A percentile compares a stretch with the other conserved stretches of the same genome.
These are phyloP conservation scores for Trachelipus rathkii DNA, from an alignment of 1,140 invertebrate species.

Conservation along the genomic window DNA sequence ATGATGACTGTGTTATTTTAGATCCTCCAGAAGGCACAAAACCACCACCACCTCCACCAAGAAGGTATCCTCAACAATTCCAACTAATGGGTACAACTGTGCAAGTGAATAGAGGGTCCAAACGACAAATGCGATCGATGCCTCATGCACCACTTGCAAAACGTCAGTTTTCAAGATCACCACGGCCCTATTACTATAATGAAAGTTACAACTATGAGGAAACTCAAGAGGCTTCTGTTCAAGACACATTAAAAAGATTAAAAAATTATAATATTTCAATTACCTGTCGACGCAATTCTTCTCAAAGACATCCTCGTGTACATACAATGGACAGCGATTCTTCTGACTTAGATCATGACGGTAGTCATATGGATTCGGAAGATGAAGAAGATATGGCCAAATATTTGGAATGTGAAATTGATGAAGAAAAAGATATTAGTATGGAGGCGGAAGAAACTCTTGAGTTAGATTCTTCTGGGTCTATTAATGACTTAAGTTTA, in stretches of 20 bases:
- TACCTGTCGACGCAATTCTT: slow-evolving; percentile 41
- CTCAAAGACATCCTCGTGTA: slow-evolving; percentile 28
- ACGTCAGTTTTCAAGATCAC: slow-evolving; percentile 16
- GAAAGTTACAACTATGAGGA: slow-evolving; percentile 34
- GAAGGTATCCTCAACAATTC: slow-evolving; percentile 40
- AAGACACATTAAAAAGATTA: slow-evolving; percentile 42
- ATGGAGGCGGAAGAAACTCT: slow-evolving; percentile 2
- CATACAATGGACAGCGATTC: slow-evolving; percentile 35
- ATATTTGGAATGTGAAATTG: slow-evolving; percentile 44
- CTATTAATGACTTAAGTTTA: neutral
- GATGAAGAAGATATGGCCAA: slow-evolving; percentile 44
- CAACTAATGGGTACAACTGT: slow-evolving; percentile 45
- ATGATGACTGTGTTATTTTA: slow-evolving; percentile 45
- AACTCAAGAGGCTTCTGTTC: slow-evolving; percentile 36
- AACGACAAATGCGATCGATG: slow-evolving; percentile 33
- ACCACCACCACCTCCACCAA: slow-evolving; percentile 23
- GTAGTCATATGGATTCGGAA: slow-evolving; percentile 39
- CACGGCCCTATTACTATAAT: slow-evolving; percentile 34
- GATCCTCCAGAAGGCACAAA: slow-evolving; percentile 42
- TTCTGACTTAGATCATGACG: slow-evolving; percentile 35
- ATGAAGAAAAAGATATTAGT: slow-evolving; percentile 37
- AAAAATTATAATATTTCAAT: slow-evolving; percentile 45
- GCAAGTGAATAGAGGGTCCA: slow-evolving; percentile 42
- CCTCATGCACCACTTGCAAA: slow-evolving; percentile 33
- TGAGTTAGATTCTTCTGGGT: neutral